Evolutionary conservation across 2,888 invertebrate species (phyloP), one percentile per base, ranked within the genome.

Genomic region (Cryptocheilus praepositus): DNA sequence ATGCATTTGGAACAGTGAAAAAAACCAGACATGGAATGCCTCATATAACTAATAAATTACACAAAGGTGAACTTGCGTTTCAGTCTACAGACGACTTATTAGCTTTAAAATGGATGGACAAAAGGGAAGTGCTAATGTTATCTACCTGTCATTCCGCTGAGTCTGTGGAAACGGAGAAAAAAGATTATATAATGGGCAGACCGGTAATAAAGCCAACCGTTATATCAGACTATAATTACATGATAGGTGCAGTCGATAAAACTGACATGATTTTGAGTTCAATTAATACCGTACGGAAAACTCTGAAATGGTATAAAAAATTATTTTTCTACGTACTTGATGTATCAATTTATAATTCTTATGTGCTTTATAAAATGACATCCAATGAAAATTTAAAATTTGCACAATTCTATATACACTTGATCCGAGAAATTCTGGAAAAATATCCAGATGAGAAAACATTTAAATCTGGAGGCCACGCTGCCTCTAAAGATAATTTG

Each of bases 21-120:
- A 57, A 61, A 18, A 19, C 28, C 22, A 45, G 4, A 53, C 46
- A 67, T 45, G 58, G 62, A 36, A 25, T 60, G 5, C 18, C 64
- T 25, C 61, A 61, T 43, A 64, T 57, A 36, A 64, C 49, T 54
- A 64, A 64, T 28, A 44, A 28, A 21, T 21, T 68, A 21, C 64
- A 54, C 3, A 67, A 49, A 16, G 57, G 51, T 52, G 53, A 67
- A 21, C 62, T 64, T 49, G 59, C 53, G 19, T n/a, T n/a, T n/a
- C n/a, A n/a, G n/a, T n/a, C n/a, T n/a, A n/a, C n/a, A n/a, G n/a
- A n/a, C n/a, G n/a, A n/a, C n/a, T n/a, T n/a, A n/a, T n/a, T n/a
- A n/a, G n/a, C n/a, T n/a, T n/a, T n/a, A n/a, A n/a, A n/a, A n/a
- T 66, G 66, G 57, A 53, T 53, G 3, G 61, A 68, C 25, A 70